A percentile compares a stretch with the other conserved stretches of the same genome.
Evolutionary conservation across 2,797 vertebrate species (phyloP).

Genomic region (Centropyge bicolor): DNA sequence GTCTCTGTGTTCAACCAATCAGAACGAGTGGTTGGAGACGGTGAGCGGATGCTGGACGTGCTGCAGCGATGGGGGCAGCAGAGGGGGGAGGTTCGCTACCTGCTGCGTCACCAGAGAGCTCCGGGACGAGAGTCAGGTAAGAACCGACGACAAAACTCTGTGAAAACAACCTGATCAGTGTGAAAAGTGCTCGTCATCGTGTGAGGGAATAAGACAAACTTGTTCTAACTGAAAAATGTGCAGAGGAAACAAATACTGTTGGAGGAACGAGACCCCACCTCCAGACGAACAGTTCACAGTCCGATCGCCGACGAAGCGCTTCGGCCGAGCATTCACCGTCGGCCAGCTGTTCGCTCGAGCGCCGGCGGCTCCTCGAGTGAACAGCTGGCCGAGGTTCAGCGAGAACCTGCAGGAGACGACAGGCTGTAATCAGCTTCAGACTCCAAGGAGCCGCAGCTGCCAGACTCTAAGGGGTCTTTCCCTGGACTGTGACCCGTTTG

Average conservation of each 20-base stretch:
- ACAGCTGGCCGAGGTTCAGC: not conserved
- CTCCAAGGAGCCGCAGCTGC: constrained; percentile 27
- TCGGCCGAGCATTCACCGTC: not conserved
- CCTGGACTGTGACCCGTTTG: not conserved
- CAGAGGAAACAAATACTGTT: not conserved
- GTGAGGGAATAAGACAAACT: not conserved
- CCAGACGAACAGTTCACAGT: not conserved
- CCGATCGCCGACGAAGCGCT: not conserved
- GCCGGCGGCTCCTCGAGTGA: no score
- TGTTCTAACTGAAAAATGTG: not conserved
- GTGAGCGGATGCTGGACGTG: constrained; percentile 91
- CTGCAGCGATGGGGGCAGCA: constrained; percentile 91
- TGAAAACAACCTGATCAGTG: not conserved
- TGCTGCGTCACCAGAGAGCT: constrained; percentile 89
- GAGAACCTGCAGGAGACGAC: constrained; percentile 24
- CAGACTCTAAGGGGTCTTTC: not conserved
- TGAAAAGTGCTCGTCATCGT: not conserved
- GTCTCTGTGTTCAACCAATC: not conserved
- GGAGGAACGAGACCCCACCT: not conserved
- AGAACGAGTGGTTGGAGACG: constrained; percentile 90
- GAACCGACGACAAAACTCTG: constrained; percentile 22
- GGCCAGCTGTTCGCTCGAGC: no score
- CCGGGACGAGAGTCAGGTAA: constrained; percentile 84
- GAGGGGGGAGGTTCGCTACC: constrained; percentile 91
- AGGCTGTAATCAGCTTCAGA: constrained; percentile 49